Evolutionary conservation across 2,888 invertebrate genomes (phyloP).

Genomic region (Frankliniella fusca): DNA sequence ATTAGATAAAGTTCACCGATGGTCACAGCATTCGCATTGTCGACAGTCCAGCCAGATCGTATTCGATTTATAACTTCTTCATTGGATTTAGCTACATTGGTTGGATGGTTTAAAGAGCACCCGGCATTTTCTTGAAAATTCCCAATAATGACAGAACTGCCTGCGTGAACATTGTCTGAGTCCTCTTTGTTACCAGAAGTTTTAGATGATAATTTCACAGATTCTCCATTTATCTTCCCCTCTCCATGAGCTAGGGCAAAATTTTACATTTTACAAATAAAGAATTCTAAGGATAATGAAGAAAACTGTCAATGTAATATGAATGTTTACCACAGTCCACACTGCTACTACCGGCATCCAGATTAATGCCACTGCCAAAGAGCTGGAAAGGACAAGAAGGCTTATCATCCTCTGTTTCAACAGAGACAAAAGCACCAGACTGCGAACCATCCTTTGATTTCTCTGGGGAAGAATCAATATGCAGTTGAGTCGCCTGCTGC

Average conservation of each 20-base stretch:
- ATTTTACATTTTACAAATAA: not conserved
- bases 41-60: constrained; percentile 69
- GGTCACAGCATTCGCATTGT: constrained; percentile 72
- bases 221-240: not conserved
- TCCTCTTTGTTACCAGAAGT: constrained; percentile 22
- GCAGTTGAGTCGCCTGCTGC: constrained; percentile 11
- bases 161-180: not conserved
- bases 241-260: not conserved
- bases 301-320: not conserved
- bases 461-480: not conserved
- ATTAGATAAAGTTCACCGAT: constrained; percentile 88
- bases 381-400: not conserved
- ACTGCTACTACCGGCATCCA: not conserved
- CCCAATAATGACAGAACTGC: not conserved
- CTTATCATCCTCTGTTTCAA: not conserved
- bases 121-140: constrained; percentile 26
- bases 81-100: not conserved
- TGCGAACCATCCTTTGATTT: constrained; percentile 6
- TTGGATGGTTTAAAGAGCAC: not conserved
- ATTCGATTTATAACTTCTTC: constrained; percentile 42
- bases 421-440: not conserved
- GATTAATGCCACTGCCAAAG: not conserved
- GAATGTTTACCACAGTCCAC: not conserved
- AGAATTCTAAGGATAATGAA: not conserved
- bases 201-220: not conserved